phyloP scores from a whole-genome alignment of 1,140 invertebrate genomes.

The Himalopsyche phryganea region DNA sequence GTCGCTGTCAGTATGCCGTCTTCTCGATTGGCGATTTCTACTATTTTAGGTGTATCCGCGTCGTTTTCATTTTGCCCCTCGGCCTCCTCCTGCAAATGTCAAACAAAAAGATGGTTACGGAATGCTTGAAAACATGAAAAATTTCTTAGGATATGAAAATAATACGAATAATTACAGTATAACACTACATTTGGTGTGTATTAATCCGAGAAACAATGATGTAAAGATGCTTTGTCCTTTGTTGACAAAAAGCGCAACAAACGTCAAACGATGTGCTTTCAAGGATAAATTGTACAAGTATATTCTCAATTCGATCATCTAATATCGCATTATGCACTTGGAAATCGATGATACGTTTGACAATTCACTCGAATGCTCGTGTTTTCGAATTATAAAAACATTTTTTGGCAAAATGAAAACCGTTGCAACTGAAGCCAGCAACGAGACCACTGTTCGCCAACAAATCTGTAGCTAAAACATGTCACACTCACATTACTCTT shows the following conservation, averaged over 20 bases:
- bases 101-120: slow-evolving; percentile 5
- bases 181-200: no score
- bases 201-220: neutral
- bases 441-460: slow-evolving; percentile 17
- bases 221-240: slow-evolving; percentile 22
- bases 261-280: slow-evolving; percentile 21
- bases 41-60: no score
- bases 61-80: slow-evolving; percentile 38
- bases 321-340: neutral
- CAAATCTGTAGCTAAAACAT: slow-evolving; percentile 25
- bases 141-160: neutral
- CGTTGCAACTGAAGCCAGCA: slow-evolving; percentile 22
- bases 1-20: neutral
- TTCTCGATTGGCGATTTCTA: neutral
- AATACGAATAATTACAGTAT: no score
- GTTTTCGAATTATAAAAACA: slow-evolving; percentile 8
- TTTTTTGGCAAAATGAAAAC: slow-evolving; percentile 15
- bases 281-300: slow-evolving; percentile 18
- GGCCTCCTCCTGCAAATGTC: slow-evolving; percentile 47
- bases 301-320: slow-evolving; percentile 1
- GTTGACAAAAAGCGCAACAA: slow-evolving; percentile 29
- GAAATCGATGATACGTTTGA: slow-evolving; percentile 2
- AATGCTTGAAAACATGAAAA: slow-evolving; percentile 3
- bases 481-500: slow-evolving; percentile 32
- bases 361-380: slow-evolving; percentile 1